phyloP scores from a whole-genome alignment of 2,888 invertebrate genomes.

The Germaria angustata region DNA sequence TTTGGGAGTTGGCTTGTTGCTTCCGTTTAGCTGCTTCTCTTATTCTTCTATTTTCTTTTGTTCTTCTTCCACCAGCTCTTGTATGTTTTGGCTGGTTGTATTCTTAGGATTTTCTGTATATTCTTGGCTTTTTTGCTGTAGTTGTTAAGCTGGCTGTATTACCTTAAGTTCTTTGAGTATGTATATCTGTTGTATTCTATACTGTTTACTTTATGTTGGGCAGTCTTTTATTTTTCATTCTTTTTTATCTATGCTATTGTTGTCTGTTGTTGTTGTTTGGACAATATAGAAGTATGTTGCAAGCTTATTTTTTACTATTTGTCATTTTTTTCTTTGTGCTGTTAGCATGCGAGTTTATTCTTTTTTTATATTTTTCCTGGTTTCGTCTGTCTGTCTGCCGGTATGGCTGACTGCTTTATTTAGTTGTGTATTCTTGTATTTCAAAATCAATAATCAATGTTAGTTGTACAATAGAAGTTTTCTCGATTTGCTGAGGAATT shows the following conservation, averaged over 20 bases:
- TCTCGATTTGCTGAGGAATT: neutral
- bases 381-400: constrained; percentile 52
- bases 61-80: neutral
- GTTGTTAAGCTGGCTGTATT: constrained; percentile 46
- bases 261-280: constrained; percentile 27
- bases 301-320: constrained; percentile 39
- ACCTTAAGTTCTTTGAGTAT: constrained; percentile 34
- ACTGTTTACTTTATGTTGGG: constrained; percentile 58
- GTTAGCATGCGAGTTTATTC: constrained; percentile 34
- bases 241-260: constrained; percentile 7
- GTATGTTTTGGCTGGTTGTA: constrained; percentile 28
- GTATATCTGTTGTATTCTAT: constrained; percentile 37
- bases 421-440: constrained; percentile 39
- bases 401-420: constrained; percentile 43
- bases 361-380: constrained; percentile 14
- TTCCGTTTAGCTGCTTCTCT: constrained; percentile 53
- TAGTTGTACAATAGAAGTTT: constrained; percentile 19
- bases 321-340: constrained; percentile 11
- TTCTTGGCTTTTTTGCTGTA: constrained; percentile 5
- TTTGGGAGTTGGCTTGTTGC: constrained; percentile 62
- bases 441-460: constrained; percentile 68
- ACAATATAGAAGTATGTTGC: constrained; percentile 16
- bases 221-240: constrained; percentile 44
- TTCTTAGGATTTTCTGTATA: constrained; percentile 9
- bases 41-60: constrained; percentile 3